Evolutionary conservation across 1,140 invertebrate genomes (phyloP), one percentile per base, ranked within the genome.

Genomic region (Galleria mellonella): DNA sequence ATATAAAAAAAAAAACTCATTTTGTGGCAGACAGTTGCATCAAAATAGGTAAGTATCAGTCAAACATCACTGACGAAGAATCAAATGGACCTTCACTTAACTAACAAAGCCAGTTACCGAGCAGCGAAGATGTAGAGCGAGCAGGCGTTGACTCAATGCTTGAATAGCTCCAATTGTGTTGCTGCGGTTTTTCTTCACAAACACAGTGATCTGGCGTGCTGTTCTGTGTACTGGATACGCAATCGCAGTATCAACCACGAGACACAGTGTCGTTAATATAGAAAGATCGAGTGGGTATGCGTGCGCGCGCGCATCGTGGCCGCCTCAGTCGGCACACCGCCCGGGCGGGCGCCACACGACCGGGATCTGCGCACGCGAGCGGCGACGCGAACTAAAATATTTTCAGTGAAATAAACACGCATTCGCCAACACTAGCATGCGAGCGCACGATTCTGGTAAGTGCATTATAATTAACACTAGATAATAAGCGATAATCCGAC

Each of bases 261-360:
- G 30, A 31, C 10, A 31, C 10, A 31, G 10, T n/a, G 30, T n/a
- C 30, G 8, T 4, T 4, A n/a, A 10, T 31, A 31, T 31, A 2
- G 30, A 9, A 31, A 9, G 9, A 37, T 17, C 8, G 15, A 46
- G 49, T 30, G 13, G 33, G 27, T 32, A 13, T 30, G 36, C 32
- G 17, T 17, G 50, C 53, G 46, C 42, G 50, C 58, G 73, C 63
- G 70, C 66, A 53, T 2, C 17, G 2, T 61, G 66, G 64, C 44
- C 58, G 41, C 67, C 65, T 51, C 77, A 78, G 77, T 83, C 75
- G 79, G 77, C 79, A 72, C 51, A 66, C 77, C 81, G 81, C 81
- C 81, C 81, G 81, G 75, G 81, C 81, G 77, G 81, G 81, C 72
- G 81, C 81, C 75, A 77, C 77, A 82, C 79, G 79, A 78, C 79